Conservation (phyloP, 2,888 invertebrate genomes). For the Ptycholaimellus sp. region DNA sequence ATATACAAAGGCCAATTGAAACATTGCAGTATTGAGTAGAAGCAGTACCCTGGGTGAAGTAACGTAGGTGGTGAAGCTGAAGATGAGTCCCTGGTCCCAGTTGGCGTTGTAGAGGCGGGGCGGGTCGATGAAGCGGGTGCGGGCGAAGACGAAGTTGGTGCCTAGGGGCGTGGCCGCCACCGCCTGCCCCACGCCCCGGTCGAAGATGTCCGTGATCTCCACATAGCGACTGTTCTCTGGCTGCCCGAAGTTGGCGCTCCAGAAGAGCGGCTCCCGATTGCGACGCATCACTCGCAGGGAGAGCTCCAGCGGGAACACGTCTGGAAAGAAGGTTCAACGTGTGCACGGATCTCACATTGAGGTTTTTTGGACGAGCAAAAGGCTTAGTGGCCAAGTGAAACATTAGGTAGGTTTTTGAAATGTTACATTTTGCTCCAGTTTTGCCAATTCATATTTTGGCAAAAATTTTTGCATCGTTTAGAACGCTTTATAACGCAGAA, state of each 20-base stretch:
- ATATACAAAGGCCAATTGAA: too few species aligned
- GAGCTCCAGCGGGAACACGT: conserved; percentile 13
- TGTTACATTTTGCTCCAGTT: too few species aligned
- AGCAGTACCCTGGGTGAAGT: too few species aligned
- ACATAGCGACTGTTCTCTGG: conserved; percentile 15
- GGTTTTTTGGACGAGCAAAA: too few species aligned
- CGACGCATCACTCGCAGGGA: conserved; percentile 13
- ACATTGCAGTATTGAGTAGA: too few species aligned
- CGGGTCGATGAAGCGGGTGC: conserved; percentile 15
- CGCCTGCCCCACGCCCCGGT: conserved; percentile 12
- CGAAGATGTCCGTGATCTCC: conserved; percentile 12
- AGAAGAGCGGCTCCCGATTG: conserved; percentile 13
- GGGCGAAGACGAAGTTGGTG: conserved; percentile 12
- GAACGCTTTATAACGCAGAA: too few species aligned
- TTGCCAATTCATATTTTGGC: too few species aligned
- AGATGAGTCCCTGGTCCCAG: conserved; percentile 17
- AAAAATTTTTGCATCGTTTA: too few species aligned
- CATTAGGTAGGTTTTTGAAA: too few species aligned
- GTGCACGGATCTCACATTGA: too few species aligned
- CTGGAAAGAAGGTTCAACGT: too few species aligned
- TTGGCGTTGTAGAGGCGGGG: conserved; percentile 16
- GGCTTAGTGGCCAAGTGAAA: too few species aligned
- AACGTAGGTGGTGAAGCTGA: conserved; percentile 15
- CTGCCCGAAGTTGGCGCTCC: conserved; percentile 16
- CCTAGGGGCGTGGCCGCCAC: conserved; percentile 13